Percentiles rank a stretch among this genome's conserved stretches.
Evolutionary conservation across 92 coral and sea anemone genomes (phyloP).

Genomic region (Metridium senile): DNA sequence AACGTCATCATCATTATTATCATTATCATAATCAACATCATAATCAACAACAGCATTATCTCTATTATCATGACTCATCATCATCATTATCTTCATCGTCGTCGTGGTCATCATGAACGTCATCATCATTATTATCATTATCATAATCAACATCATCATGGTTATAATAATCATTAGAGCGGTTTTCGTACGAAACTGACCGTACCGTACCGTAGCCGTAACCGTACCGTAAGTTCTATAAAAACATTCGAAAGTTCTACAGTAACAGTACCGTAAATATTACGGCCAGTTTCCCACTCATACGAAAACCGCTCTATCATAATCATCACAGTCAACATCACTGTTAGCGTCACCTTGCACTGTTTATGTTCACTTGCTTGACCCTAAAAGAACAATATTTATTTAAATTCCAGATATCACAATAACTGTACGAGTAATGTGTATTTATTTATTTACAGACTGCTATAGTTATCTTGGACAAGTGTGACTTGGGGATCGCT

Average conservation of each 20-base stretch:
- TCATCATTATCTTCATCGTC: background rate
- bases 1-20: background rate
- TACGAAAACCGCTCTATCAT: background rate
- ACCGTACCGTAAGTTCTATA: too few species aligned
- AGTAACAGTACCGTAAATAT: too few species aligned
- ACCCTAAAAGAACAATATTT: too few species aligned
- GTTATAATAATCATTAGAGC: background rate
- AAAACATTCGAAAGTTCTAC: too few species aligned
- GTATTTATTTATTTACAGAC: slow-evolving; percentile 52
- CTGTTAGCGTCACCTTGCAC: background rate
- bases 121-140: background rate
- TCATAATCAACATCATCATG: background rate
- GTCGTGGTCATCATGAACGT: background rate
- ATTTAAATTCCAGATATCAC: too few species aligned
- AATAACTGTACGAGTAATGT: background rate
- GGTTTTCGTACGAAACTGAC: too few species aligned
- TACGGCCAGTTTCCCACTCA: too few species aligned
- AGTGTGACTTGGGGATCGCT: slow-evolving; percentile 83
- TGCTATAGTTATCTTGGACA: slow-evolving; percentile 78
- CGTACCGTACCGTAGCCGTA: too few species aligned
- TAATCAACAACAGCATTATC: background rate
- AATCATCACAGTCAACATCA: background rate
- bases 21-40: background rate
- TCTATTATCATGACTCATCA: background rate
- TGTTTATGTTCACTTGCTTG: too few species aligned